Percentiles rank a stretch among this genome's conserved stretches.
Conservation (phyloP, 2,888 invertebrate species). For the Thalpophila matura region DNA sequence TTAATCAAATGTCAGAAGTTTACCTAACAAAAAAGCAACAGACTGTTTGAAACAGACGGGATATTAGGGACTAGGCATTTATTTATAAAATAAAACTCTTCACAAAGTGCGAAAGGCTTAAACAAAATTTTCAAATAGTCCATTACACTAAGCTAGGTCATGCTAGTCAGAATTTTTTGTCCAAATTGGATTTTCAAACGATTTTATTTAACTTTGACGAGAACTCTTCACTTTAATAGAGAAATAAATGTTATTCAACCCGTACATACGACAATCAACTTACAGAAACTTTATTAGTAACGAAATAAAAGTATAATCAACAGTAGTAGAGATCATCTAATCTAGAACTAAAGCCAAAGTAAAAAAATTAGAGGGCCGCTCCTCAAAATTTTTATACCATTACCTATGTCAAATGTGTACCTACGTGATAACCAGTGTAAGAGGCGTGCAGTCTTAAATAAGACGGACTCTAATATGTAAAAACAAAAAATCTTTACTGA, state of each 20-base stretch:
- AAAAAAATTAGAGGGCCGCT: too few relatives aligned
- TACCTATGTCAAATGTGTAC: too few relatives aligned
- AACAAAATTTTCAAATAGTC: constrained; percentile 26
- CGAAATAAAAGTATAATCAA: too few relatives aligned
- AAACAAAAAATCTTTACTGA: constrained; percentile 20
- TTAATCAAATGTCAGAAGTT: too few relatives aligned
- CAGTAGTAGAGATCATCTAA: too few relatives aligned
- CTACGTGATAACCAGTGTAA: too few relatives aligned
- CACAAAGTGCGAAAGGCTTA: constrained; percentile 8
- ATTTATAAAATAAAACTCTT: constrained; percentile 26
- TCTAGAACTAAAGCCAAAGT: too few relatives aligned
- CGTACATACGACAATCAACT: too few relatives aligned
- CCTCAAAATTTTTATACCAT: too few relatives aligned
- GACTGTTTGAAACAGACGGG: constrained; percentile 7
- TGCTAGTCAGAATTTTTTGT: neutral
- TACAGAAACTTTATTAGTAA: too few relatives aligned
- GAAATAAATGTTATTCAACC: too few relatives aligned
- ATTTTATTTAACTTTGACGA: neutral
- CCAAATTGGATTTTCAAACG: constrained; percentile 15
- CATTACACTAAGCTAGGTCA: neutral
- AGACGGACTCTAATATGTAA: neutral
- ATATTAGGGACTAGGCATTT: neutral
- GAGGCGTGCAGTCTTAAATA: constrained; percentile 12
- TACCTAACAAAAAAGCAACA: neutral
- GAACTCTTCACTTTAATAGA: constrained; percentile 4